Conservation (phyloP, 2,113 vertebrate genomes). For the Mesocricetus auratus region DNA sequence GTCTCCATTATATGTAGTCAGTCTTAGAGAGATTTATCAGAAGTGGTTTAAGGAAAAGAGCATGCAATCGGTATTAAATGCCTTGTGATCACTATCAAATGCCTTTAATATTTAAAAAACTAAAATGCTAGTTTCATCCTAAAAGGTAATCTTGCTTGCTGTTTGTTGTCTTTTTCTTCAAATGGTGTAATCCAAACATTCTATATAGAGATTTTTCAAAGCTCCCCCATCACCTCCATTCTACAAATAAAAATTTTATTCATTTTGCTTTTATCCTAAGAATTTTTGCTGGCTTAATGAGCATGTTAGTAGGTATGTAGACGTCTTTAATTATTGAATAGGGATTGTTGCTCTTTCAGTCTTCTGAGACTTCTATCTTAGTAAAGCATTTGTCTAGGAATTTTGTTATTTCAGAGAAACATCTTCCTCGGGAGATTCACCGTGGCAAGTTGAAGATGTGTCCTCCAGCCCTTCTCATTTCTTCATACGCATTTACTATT, state of each 20-base stretch:
- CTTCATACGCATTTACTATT: slow-evolving; percentile 30
- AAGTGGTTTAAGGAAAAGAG: slow-evolving; percentile 29
- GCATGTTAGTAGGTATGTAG: slow-evolving; percentile 5
- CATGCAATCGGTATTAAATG: slow-evolving; percentile 8
- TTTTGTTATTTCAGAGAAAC: slow-evolving; percentile 11
- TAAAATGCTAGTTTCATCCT: background rate
- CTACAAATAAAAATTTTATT: background rate
- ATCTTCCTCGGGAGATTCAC: background rate
- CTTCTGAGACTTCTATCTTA: slow-evolving; percentile 39
- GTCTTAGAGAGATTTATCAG: background rate
- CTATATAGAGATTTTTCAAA: background rate
- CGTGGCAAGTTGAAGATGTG: background rate
- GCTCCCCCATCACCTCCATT: background rate
- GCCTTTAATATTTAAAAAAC: slow-evolving; percentile 44
- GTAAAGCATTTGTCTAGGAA: slow-evolving; percentile 16
- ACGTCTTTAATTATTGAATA: slow-evolving; percentile 1
- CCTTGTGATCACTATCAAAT: too few species aligned
- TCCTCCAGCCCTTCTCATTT: slow-evolving; percentile 22
- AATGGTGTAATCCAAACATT: background rate
- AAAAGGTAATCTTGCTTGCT: background rate
- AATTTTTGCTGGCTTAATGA: slow-evolving; percentile 21
- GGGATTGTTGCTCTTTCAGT: background rate
- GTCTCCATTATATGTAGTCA: background rate
- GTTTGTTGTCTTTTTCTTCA: slow-evolving; percentile 37
- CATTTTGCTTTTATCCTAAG: slow-evolving; percentile 20